Conservation (phyloP, 2,113 vertebrate genomes). For the Pelmatolapia mariae region DNA sequence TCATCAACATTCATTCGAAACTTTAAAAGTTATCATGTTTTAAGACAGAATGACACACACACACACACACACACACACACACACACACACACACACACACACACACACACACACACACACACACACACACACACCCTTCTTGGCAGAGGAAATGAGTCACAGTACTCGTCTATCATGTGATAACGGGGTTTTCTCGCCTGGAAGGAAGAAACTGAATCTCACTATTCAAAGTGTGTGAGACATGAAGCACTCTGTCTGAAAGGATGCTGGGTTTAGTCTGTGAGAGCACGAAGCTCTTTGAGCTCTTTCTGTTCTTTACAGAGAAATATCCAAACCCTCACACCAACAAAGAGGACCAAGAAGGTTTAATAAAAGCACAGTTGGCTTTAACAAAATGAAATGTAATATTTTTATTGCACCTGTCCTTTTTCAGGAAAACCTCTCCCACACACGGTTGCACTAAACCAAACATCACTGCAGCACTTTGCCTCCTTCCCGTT, state of each 20-base stretch:
- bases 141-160: too few relatives aligned
- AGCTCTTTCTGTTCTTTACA: background rate
- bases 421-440: background rate
- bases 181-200: background rate
- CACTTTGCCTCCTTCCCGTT: background rate
- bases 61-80: fast-evolving
- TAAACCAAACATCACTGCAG: background rate
- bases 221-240: fast-evolving
- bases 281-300: background rate
- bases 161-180: background rate
- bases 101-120: too few relatives aligned
- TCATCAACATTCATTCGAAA: background rate
- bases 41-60: too few relatives aligned
- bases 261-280: background rate
- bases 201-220: background rate
- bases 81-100: background rate
- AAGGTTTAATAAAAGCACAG: background rate
- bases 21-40: too few relatives aligned
- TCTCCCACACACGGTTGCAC: background rate
- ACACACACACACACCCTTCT: too few relatives aligned
- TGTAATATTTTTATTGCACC: background rate
- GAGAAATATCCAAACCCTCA: background rate
- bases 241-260: background rate
- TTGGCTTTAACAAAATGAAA: background rate
- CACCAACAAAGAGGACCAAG: background rate